These are phyloP conservation scores for Drosophila serrata DNA, from an alignment of 1,140 invertebrate genomes.

Conservation along the genomic window DNA sequence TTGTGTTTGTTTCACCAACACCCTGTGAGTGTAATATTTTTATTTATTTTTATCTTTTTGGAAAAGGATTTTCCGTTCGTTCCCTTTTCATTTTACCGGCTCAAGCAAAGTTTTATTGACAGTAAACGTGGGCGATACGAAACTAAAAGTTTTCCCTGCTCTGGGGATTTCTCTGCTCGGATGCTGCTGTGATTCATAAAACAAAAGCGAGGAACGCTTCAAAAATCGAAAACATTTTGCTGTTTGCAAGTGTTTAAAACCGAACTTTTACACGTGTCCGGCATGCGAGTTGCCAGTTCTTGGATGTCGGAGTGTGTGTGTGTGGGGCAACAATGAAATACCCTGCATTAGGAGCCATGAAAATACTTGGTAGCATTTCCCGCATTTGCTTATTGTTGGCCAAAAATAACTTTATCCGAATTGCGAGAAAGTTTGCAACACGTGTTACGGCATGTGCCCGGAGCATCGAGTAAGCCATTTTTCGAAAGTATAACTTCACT, in stretches of 20 bases:
- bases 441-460: constrained; percentile 42
- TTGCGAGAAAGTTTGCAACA: constrained; percentile 57
- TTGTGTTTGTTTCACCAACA: constrained; percentile 38
- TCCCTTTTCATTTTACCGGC: constrained; percentile 52
- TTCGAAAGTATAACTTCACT: constrained; percentile 45
- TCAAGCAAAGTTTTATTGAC: constrained; percentile 79
- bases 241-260: constrained; percentile 80
- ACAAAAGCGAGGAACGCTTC: constrained; percentile 61
- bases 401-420: constrained; percentile 58
- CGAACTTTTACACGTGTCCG: constrained; percentile 79
- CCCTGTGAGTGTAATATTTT: constrained; percentile 14
- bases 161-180: constrained; percentile 59
- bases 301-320: neutral
- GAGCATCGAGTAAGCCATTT: constrained; percentile 47
- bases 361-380: constrained; percentile 61
- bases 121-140: constrained; percentile 77
- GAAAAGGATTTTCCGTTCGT: constrained; percentile 23
- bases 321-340: constrained; percentile 42
- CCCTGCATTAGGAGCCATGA: constrained; percentile 49
- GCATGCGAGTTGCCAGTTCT: constrained; percentile 58
- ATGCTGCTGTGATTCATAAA: constrained; percentile 68
- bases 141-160: constrained; percentile 74
- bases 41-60: constrained; percentile 18
- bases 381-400: constrained; percentile 58
- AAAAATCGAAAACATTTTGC: constrained; percentile 69